Evolutionary conservation across 2,113 vertebrate species (phyloP), one percentile per base, ranked within the genome.

Genomic region (Pterocles orientalis): DNA sequence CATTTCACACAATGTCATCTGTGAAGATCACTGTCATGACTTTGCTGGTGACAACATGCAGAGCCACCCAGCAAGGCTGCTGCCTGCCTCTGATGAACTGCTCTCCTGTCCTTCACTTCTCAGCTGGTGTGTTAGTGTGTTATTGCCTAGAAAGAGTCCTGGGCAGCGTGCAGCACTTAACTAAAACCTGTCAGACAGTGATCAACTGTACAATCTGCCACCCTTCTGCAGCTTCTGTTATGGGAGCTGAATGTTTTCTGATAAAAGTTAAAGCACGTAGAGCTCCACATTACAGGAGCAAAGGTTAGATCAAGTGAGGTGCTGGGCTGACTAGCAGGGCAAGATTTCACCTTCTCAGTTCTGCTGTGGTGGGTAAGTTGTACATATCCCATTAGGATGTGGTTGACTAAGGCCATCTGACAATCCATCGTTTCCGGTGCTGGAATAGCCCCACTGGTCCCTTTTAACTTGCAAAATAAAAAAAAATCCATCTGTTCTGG

Each of bases 161-260:
- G 50, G 24, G 64, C 51, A 92, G 54, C 8, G 62, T 61, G 88
- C 3, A 0, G 61, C 36, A 12, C 90, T 93, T 88, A 86, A 90
- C 88, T 93, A 95, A 94, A 96, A 94, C 82, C 78, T 92, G 95
- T 70, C 96, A 96, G 95, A 96, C 94, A 70, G 80, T n/a, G 54
- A 94, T 94, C 95, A 90, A 2, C 82, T 92, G 62, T 72, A 13
- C 94, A 94, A 45, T 92, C 92, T 96, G 90, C 68, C 76, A 77
- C n/a, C 58, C 75, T 95, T 90, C 92, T 92, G 94, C 82, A 88
- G 88, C 26, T 83, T 92, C 90, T 95, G 61, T 36, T 69, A 3
- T 4, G 57, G 82, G 34, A 92, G 58, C 57, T 76, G 78, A 86
- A 6, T 72, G 82, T 68, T 88, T 91, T 18, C 41, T 14, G 29